Percentiles rank a stretch among this genome's conserved stretches.
Evolutionary conservation across 2,888 invertebrate species (phyloP).

Genomic region (Philonicus albiceps): DNA sequence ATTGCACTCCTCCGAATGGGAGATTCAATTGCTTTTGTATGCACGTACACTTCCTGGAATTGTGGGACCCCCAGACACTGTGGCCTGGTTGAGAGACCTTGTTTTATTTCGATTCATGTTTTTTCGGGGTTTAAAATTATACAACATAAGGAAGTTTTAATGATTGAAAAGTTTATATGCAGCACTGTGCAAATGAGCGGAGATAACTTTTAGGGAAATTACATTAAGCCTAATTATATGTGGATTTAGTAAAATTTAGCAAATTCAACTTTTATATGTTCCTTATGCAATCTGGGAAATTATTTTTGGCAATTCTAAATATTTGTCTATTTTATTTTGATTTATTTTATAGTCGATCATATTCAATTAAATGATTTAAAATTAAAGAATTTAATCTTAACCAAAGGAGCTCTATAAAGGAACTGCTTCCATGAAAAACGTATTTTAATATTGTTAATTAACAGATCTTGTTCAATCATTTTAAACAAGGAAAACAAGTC

Average conservation of each 20-base stretch:
- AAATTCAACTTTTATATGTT: background rate
- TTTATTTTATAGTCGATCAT: too few species aligned
- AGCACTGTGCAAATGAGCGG: background rate
- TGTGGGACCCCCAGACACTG: background rate
- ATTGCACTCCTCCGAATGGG: background rate
- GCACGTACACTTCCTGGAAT: background rate
- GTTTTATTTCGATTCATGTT: background rate
- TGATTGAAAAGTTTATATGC: background rate
- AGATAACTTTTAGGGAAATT: background rate
- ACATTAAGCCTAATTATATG: background rate
- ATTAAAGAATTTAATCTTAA: too few species aligned
- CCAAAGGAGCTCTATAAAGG: too few species aligned
- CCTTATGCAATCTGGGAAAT: too few species aligned
- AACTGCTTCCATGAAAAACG: too few species aligned
- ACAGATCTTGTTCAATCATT: too few species aligned
- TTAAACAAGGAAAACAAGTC: too few species aligned
- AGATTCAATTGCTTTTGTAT: background rate
- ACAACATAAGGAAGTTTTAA: background rate
- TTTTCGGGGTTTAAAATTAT: background rate
- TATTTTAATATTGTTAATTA: too few species aligned
- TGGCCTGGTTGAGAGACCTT: background rate
- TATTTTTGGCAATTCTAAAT: too few species aligned
- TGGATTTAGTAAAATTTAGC: background rate
- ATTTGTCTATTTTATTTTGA: too few species aligned
- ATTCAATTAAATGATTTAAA: too few species aligned